These are phyloP conservation scores for Acanthiza pusilla DNA, from an alignment of 2,797 vertebrate species.

Conservation along the genomic window DNA sequence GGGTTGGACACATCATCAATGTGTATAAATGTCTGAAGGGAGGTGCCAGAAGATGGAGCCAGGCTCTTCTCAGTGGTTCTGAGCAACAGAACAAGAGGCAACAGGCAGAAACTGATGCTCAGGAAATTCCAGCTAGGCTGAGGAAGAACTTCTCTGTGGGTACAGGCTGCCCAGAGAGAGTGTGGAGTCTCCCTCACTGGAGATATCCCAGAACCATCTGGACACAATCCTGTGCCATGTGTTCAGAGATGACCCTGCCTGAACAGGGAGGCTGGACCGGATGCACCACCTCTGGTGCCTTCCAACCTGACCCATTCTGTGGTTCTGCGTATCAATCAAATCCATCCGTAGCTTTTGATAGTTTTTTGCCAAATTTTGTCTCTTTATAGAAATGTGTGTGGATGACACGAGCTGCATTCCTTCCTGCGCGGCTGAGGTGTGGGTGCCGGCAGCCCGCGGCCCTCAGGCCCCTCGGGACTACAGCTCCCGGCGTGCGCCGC, in stretches of 20 bases:
- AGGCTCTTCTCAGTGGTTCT: not conserved
- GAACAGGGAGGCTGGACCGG: too few relatives aligned
- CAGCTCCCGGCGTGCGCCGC: not conserved
- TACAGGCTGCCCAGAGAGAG: not conserved
- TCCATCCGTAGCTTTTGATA: not conserved
- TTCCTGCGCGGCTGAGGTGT: rapidly evolving
- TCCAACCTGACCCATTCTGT: not conserved
- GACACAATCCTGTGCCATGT: not conserved
- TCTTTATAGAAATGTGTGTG: rapidly evolving
- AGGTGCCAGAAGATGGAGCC: not conserved
- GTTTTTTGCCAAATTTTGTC: not conserved
- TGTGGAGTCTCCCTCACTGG: not conserved
- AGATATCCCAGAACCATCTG: not conserved
- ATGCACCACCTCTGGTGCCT: not conserved
- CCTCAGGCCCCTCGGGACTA: not conserved
- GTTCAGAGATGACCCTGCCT: not conserved
- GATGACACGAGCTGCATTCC: rapidly evolving
- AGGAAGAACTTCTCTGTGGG: not conserved
- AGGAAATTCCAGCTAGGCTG: not conserved
- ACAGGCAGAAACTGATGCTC: not conserved
- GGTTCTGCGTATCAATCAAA: not conserved
- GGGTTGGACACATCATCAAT: too few relatives aligned
- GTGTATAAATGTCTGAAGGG: not conserved
- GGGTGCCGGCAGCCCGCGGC: not conserved
- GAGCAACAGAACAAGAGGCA: not conserved